Conservation (phyloP, 1,140 invertebrate genomes). For the Trichonephila clavipes region DNA sequence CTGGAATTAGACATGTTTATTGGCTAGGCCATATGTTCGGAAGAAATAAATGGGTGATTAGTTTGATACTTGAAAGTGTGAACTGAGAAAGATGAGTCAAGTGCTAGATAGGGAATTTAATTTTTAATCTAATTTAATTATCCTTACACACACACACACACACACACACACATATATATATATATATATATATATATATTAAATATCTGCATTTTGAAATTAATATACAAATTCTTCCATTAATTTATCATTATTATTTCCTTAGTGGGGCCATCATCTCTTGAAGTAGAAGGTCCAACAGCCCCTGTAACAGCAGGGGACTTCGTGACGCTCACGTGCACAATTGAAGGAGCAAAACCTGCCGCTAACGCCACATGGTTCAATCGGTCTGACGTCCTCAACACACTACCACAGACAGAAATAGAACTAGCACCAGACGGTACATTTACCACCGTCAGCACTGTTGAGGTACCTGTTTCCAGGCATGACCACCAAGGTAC, state of each 20-base stretch:
- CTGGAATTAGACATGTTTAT: no score
- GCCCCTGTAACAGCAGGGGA: conserved; percentile 88
- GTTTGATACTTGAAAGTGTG: no score
- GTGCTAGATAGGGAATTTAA: no score
- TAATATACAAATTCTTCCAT: no score
- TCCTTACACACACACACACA: no score
- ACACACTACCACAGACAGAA: conserved; percentile 9
- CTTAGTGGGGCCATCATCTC: conserved; percentile 75
- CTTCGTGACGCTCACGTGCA: conserved; percentile 88
- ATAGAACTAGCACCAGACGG: conserved; percentile 59
- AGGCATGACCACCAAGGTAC: conserved; percentile 77
- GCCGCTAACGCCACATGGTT: conserved; percentile 91
- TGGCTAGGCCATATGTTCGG: no score
- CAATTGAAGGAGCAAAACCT: conserved; percentile 88
- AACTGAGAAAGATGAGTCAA: no score
- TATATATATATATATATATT: no score
- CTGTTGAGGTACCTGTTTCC: conserved; percentile 76
- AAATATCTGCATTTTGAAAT: no score
- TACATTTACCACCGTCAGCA: conserved; percentile 75
- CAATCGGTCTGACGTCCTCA: conserved; percentile 85
- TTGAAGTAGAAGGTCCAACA: conserved; percentile 79
- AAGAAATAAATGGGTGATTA: no score
- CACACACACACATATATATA: no score
- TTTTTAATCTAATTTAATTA: no score
- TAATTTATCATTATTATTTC: neutral